Base-by-base conservation (phyloP, 2,888 invertebrate genomes). In the Salpingus planirostris region DNA sequence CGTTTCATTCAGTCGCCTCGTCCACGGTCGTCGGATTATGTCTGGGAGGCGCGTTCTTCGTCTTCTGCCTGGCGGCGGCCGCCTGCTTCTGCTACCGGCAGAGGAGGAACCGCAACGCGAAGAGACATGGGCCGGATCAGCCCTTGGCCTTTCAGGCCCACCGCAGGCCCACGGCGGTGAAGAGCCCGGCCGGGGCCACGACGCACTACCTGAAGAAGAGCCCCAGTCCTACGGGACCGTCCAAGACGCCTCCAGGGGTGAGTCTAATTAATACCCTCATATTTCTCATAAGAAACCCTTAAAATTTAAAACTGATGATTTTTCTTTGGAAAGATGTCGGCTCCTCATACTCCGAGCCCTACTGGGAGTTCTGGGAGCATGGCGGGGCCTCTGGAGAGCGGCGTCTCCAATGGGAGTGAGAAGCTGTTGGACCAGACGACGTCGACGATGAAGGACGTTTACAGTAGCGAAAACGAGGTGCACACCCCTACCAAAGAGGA, bases 201-300 rank as follows among this genome's bases (percentile, higher is more conserved):
- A 69, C 74, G 13, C 88, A 89, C 61, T 90, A 89, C 65, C 66
- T 91, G 59, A 89, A 90, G 69, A 93, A 92, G 66, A 88, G 85
- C n/a, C 90, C 91, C 0, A 88, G 89, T 39, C 90, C 91, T 0
- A 88, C 89, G 3, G 70, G 74, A 59, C 58, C 76, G 45, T 67
- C 66, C 15, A 71, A 74, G 40, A 71, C 78, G 44, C 73, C 73
- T 3, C 74, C 74, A 1, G 72, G 65, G 38, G 68, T 69, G 55
- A 59, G 59, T 40, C 11, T n/a, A 25, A 7, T 11, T 7, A 31
- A 33, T 11, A 11, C 15, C 5, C 12, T 33, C 10, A n/a, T n/a
- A n/a, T n/a, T n/a, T n/a, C n/a, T n/a, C n/a, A n/a, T n/a, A 18
- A 8, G 5, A 18, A 18, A 8, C 18, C 8, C 18, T 6, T 18